phyloP scores from a whole-genome alignment of 2,888 invertebrate species.

The Blastobasis lacticolella region DNA sequence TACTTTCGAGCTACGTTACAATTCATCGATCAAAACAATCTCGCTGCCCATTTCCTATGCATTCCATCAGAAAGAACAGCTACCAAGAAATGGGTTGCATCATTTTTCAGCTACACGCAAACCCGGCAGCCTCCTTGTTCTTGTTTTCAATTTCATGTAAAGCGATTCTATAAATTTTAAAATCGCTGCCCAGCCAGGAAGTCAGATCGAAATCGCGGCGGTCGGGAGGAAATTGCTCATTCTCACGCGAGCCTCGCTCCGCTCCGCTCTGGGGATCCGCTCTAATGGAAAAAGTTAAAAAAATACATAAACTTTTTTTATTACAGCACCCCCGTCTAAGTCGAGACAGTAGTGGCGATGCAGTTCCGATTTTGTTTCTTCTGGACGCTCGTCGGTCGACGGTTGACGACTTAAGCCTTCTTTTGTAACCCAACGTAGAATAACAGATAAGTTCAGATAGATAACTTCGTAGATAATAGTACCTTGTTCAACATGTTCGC shows the following conservation, averaged over 20 bases:
- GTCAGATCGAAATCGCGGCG: constrained; percentile 70
- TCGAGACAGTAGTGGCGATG: constrained; percentile 9
- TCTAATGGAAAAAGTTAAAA: constrained; percentile 71
- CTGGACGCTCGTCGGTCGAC: not conserved
- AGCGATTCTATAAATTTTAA: constrained; percentile 69
- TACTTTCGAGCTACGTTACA: no score
- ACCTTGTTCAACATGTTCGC: no score
- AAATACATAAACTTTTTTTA: constrained; percentile 59
- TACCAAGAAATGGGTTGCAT: no score
- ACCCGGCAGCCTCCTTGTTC: constrained; percentile 21
- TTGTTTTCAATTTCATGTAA: constrained; percentile 63
- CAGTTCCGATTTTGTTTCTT: not conserved
- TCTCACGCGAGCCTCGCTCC: constrained; percentile 63
- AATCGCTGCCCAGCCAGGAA: constrained; percentile 69
- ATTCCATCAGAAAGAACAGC: no score
- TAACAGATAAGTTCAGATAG: no score
- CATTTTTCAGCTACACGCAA: no score
- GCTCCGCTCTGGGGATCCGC: constrained; percentile 54
- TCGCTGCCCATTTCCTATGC: no score
- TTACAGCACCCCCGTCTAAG: constrained; percentile 42
- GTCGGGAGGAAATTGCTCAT: constrained; percentile 70
- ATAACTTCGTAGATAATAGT: no score
- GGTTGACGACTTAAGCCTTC: no score
- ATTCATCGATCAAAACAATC: no score
- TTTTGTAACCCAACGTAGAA: no score